phyloP scores from a whole-genome alignment of 2,797 vertebrate species.

The Typhlichthys subterraneus region DNA sequence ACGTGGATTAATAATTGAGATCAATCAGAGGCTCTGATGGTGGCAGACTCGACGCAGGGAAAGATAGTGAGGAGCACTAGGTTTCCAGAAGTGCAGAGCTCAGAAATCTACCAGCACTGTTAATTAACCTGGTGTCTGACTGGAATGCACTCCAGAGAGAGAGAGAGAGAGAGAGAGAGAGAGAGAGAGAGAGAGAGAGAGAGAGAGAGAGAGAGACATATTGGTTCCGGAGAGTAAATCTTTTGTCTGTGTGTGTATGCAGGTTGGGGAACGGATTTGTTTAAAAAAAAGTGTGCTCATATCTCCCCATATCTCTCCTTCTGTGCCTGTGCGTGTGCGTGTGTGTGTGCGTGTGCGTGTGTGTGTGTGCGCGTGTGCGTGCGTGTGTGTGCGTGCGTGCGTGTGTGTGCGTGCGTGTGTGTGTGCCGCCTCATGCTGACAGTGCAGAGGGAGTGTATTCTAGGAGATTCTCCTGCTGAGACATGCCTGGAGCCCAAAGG shows the following conservation, averaged over 20 bases:
- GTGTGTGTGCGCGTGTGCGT: constrained; percentile 13
- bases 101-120: constrained; percentile 4
- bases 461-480: constrained; percentile 61
- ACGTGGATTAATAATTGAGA: constrained; percentile 48
- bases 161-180: constrained; percentile 6
- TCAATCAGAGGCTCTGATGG: constrained; percentile 33
- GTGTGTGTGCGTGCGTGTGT: constrained; percentile 15
- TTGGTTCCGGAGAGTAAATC: background rate
- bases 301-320: background rate
- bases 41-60: constrained; percentile 2
- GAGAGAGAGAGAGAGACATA: too few species aligned
- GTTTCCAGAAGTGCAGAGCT: constrained; percentile 18
- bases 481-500: constrained; percentile 65
- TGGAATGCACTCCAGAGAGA: background rate
- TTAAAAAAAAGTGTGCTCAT: too few species aligned
- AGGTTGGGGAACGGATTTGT: too few species aligned
- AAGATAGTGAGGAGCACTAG: background rate
- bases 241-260: constrained; percentile 24
- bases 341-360: constrained; percentile 1
- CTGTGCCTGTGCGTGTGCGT: constrained; percentile 9
- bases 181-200: background rate
- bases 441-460: constrained; percentile 53
- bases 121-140: constrained; percentile 18
- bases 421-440: constrained; percentile 44
- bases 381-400: constrained; percentile 8